Base-by-base conservation (phyloP, 2,888 invertebrate genomes). In the Ashinkailepas kermadecensis region DNA sequence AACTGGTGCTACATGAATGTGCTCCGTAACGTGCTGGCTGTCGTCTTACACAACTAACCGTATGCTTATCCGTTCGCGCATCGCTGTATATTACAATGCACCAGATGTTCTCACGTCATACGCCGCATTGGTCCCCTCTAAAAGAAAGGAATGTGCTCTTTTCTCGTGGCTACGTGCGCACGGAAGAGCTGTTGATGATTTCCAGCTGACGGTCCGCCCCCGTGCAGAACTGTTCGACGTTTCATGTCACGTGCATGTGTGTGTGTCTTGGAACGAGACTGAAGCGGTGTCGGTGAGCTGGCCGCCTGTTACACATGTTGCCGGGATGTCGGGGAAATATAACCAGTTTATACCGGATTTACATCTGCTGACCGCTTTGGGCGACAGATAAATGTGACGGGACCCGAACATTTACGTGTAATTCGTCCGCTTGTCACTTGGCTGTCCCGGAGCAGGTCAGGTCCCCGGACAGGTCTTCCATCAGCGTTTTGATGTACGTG, bases 1-100 rank as follows among this genome's bases (percentile, higher is more conserved):
- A n/a, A 64, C n/a, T n/a, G 64, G 64, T 64, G 64, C 64, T 64
- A 64, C n/a, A n/a, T n/a, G 64, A n/a, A n/a, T 64, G 64, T n/a
- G n/a, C n/a, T 64, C n/a, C 21, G n/a, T n/a, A n/a, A n/a, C n/a
- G n/a, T 21, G 21, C 64, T 8, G 21, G 10, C 62, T 64, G 64
- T 64, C 21, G n/a, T 64, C 64, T 64, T 64, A n/a, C n/a, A 64
- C 21, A 21, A n/a, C 21, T 64, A 10, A 10, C 9, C 21, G 64
- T 9, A 64, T n/a, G 64, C 64, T 9, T 64, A 21, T 10, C 6
- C n/a, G 64, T 64, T n/a, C n/a, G 21, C 8, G 7, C n/a, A n/a
- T 64, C 64, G 9, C n/a, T 64, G 64, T 64, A 64, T n/a, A n/a
- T n/a, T n/a, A 21, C 64, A 64, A 21, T n/a, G n/a, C 59, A 59